phyloP scores from a whole-genome alignment of 2,888 invertebrate genomes.

The Pecten maximus region DNA sequence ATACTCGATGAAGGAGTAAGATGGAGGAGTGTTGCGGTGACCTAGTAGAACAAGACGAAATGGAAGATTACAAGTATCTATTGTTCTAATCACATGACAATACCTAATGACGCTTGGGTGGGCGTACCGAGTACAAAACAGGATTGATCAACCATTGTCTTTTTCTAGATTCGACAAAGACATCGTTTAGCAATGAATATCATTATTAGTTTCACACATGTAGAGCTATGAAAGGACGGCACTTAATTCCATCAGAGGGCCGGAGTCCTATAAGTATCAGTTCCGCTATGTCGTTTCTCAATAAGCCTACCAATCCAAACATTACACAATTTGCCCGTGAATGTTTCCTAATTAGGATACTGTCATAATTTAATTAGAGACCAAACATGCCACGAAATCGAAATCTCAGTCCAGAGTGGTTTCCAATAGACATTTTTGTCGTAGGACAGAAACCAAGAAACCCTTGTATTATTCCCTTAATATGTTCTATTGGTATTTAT shows the following conservation, averaged over 20 bases:
- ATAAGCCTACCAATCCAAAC: background rate
- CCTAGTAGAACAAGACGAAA: background rate
- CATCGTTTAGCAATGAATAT: background rate
- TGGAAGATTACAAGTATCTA: background rate
- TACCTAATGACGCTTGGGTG: background rate
- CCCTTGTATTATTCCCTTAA: too few relatives aligned
- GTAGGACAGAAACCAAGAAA: too few relatives aligned
- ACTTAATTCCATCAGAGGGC: background rate
- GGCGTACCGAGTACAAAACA: background rate
- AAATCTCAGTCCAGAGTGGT: too few relatives aligned
- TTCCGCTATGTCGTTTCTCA: background rate
- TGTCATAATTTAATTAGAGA: background rate
- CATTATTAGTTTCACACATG: background rate
- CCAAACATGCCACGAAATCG: too few relatives aligned
- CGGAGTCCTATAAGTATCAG: background rate
- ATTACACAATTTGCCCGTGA: background rate
- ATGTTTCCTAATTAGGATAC: background rate
- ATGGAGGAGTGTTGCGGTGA: background rate
- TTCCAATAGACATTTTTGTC: too few relatives aligned
- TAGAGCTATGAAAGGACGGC: background rate
- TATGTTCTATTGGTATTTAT: too few relatives aligned
- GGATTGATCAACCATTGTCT: background rate
- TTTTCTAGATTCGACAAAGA: background rate
- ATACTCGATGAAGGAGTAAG: background rate
- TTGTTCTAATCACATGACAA: background rate